These are phyloP conservation scores for Eupithecia subfuscata DNA, from an alignment of 2,888 invertebrate species.

Conservation along the genomic window DNA sequence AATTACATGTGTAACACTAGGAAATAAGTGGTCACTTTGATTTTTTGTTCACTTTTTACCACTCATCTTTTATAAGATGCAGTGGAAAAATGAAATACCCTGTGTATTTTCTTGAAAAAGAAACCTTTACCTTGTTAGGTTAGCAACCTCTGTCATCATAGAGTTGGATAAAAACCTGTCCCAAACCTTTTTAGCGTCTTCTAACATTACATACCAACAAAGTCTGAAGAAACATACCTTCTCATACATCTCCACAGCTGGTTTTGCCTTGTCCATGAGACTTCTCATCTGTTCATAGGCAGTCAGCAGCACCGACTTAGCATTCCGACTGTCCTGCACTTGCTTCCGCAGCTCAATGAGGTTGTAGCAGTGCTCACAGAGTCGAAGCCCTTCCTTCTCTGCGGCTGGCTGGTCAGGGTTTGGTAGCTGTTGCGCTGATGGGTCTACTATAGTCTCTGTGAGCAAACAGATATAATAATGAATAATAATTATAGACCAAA, in stretches of 20 bases:
- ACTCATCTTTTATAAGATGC: too few species aligned
- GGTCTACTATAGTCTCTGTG: constrained; percentile 78
- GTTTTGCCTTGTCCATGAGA: constrained; percentile 89
- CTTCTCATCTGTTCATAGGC: constrained; percentile 93
- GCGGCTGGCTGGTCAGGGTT: constrained; percentile 66
- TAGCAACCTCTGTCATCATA: too few species aligned
- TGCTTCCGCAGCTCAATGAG: constrained; percentile 91
- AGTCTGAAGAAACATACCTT: constrained; percentile 72
- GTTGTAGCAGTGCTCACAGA: constrained; percentile 91
- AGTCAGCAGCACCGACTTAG: constrained; percentile 90
- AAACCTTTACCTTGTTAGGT: too few species aligned
- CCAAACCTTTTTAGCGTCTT: too few species aligned
- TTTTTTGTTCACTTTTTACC: too few species aligned
- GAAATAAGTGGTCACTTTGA: too few species aligned
- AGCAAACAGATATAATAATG: background rate
- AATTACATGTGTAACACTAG: too few species aligned
- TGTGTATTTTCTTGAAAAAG: too few species aligned
- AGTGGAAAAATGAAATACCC: too few species aligned
- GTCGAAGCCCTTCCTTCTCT: constrained; percentile 86
- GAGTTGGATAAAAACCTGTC: too few species aligned
- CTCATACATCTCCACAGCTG: constrained; percentile 86
- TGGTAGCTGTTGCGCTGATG: constrained; percentile 64
- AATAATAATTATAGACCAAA: background rate
- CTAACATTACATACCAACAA: too few species aligned
- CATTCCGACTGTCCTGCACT: constrained; percentile 91